Percentiles rank a stretch among this genome's conserved stretches.
phyloP scores from a whole-genome alignment of 2,797 vertebrate species.

The Sebastolobus alascanus region DNA sequence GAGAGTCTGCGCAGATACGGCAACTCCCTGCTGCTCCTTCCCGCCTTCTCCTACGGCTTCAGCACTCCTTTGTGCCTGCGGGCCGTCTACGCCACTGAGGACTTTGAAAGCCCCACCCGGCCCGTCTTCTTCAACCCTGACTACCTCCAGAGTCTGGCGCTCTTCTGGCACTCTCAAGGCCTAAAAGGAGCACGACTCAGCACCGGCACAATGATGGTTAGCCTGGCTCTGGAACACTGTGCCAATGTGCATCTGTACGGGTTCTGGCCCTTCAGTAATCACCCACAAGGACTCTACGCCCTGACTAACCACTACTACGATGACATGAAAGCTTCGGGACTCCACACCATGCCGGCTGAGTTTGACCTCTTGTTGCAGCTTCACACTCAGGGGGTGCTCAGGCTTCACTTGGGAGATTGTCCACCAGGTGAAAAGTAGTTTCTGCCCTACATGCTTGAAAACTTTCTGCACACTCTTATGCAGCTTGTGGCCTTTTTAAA shows the following conservation, averaged over 20 bases:
- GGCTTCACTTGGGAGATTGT: constrained; percentile 90
- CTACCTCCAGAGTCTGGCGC: constrained; percentile 88
- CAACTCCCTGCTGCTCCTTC: constrained; percentile 83
- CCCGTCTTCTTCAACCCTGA: constrained; percentile 90
- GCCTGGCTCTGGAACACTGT: constrained; percentile 91
- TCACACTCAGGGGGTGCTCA: constrained; percentile 90
- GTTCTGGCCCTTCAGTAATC: constrained; percentile 94
- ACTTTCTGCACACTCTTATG: background rate
- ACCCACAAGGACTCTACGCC: constrained; percentile 73
- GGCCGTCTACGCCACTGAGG: constrained; percentile 86
- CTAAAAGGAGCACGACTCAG: constrained; percentile 87
- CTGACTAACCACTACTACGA: constrained; percentile 96
- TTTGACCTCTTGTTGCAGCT: constrained; percentile 90
- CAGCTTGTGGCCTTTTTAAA: background rate
- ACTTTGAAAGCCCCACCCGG: constrained; percentile 82
- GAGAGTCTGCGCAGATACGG: constrained; percentile 87
- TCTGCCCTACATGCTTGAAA: background rate
- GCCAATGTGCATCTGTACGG: constrained; percentile 91
- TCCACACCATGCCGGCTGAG: constrained; percentile 90
- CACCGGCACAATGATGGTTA: constrained; percentile 91
- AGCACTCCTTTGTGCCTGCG: constrained; percentile 90
- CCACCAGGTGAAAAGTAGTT: constrained; percentile 31
- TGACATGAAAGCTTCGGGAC: constrained; percentile 59
- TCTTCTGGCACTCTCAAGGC: constrained; percentile 91
- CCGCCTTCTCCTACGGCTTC: constrained; percentile 90